Evolutionary conservation across 2,888 invertebrate species (phyloP).

Genomic region (Erannis defoliaria): DNA sequence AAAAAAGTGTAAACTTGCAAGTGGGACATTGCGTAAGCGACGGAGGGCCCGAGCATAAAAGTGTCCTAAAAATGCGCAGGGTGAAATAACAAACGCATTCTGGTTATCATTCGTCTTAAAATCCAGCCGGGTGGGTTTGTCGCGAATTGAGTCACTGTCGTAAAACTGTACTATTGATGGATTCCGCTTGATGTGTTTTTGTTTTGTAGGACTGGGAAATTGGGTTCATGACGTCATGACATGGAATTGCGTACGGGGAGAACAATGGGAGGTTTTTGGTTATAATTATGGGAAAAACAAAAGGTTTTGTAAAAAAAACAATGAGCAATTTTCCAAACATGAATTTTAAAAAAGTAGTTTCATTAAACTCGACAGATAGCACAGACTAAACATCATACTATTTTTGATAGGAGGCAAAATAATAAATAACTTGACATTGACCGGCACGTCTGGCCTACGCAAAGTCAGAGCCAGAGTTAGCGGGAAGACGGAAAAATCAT

Average conservation of each 20-base stretch:
- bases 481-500: too few relatives aligned
- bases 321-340: neutral
- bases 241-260: neutral
- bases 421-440: too few relatives aligned
- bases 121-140: slow-evolving; percentile 19
- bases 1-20: too few relatives aligned
- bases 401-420: too few relatives aligned
- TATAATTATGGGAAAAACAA: neutral
- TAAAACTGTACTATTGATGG: slow-evolving; percentile 24
- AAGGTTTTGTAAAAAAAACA: neutral
- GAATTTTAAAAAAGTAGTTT: too few relatives aligned
- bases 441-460: too few relatives aligned
- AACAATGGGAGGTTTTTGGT: neutral
- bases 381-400: too few relatives aligned
- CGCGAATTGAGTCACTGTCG: slow-evolving; percentile 22
- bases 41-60: too few relatives aligned
- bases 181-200: slow-evolving; percentile 16
- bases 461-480: too few relatives aligned
- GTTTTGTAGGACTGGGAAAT: slow-evolving; percentile 8
- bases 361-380: too few relatives aligned
- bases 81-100: slow-evolving; percentile 10
- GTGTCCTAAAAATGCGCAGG: neutral
- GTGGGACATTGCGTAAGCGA: too few relatives aligned
- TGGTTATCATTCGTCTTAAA: slow-evolving; percentile 30
- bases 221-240: slow-evolving; percentile 8